A percentile compares a stretch with the other conserved stretches of the same genome.
phyloP scores from a whole-genome alignment of 2,113 vertebrate genomes.

The Coturnix japonica region DNA sequence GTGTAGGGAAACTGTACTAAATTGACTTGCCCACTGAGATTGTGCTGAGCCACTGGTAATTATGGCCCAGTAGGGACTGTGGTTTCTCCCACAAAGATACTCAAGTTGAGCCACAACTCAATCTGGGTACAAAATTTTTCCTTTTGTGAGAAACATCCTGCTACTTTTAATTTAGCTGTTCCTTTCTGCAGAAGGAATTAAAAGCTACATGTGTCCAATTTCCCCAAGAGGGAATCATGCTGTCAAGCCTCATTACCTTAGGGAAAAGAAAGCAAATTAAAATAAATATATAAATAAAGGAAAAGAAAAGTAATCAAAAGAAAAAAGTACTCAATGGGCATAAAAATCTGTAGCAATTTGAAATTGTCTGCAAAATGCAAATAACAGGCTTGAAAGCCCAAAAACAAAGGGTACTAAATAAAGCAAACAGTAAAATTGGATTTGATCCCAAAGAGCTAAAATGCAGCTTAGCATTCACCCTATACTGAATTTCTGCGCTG shows the following conservation, averaged over 20 bases:
- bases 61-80: neutral
- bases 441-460: neutral
- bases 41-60: conserved; percentile 8
- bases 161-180: conserved; percentile 57
- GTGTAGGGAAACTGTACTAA: neutral
- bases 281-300: neutral
- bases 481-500: rapidly evolving
- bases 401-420: neutral
- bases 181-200: conserved; percentile 51
- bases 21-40: neutral
- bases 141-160: conserved; percentile 34
- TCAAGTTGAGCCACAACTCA: conserved; percentile 29
- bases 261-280: neutral
- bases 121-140: conserved; percentile 28
- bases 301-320: neutral
- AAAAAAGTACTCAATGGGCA: neutral
- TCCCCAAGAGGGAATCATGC: conserved; percentile 14
- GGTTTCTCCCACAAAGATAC: conserved; percentile 35
- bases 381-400: neutral
- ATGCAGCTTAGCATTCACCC: neutral
- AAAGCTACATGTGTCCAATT: conserved; percentile 56
- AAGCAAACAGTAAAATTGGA: neutral
- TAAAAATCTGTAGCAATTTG: neutral
- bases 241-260: conserved; percentile 31
- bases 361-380: conserved; percentile 9